Conservation (phyloP, 2,888 invertebrate genomes). For the Dione vanillae region DNA sequence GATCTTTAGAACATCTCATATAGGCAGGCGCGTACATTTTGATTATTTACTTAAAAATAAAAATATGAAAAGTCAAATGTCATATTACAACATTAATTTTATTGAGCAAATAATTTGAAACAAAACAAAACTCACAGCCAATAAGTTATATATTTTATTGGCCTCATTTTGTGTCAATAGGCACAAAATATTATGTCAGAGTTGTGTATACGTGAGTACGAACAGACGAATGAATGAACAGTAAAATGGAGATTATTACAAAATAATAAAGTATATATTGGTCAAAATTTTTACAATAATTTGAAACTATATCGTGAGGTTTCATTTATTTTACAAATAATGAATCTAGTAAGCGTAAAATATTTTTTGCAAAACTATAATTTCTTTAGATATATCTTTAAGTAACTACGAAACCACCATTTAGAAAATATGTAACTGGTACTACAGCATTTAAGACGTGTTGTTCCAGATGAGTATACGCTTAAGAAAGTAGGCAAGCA, state of each 20-base stretch:
- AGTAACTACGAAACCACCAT: constrained; percentile 60
- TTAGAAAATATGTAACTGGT: constrained; percentile 68
- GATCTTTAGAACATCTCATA: neutral
- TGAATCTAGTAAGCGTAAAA: neutral
- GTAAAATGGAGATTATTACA: no score
- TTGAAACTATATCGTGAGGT: no score
- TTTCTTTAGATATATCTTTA: constrained; percentile 13
- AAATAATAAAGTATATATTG: no score
- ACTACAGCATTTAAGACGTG: constrained; percentile 58
- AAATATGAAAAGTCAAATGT: constrained; percentile 1
- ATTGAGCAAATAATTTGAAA: no score
- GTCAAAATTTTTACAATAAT: no score
- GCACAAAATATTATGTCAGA: no score
- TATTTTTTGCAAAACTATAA: constrained; percentile 22
- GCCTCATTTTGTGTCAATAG: no score
- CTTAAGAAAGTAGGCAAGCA: constrained; percentile 77
- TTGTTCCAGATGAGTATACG: constrained; percentile 78
- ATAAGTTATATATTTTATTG: no score
- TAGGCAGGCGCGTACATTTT: neutral
- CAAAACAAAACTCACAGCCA: neutral
- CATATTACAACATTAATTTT: neutral
- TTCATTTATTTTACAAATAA: no score
- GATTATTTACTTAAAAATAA: neutral
- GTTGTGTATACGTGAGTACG: no score
- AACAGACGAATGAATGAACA: no score